Conservation (phyloP, 2,797 vertebrate species). For the Chaenodraco wilsoni region DNA sequence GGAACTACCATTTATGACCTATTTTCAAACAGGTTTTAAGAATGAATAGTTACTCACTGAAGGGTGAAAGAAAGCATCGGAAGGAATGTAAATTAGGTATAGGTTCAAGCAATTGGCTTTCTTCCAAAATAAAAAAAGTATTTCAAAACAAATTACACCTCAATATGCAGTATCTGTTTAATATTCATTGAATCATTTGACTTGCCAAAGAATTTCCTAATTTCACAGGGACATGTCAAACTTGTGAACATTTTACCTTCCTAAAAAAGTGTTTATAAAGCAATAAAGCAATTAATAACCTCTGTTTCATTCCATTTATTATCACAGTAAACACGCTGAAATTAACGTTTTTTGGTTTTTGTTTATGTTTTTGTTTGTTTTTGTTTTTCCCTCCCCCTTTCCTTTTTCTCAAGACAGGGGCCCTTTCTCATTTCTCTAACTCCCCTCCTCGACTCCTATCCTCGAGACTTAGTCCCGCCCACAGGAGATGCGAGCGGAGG, state of each 20-base stretch:
- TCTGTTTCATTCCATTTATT: conserved; percentile 45
- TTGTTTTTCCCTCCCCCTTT: neutral
- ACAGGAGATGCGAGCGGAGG: no score
- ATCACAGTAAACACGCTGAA: conserved; percentile 32
- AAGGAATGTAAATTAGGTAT: conserved; percentile 59
- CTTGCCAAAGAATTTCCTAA: conserved; percentile 65
- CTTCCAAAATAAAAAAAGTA: conserved; percentile 49
- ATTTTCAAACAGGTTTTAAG: conserved; percentile 61
- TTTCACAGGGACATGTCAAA: conserved; percentile 68
- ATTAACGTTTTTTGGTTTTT: conserved; percentile 31
- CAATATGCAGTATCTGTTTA: conserved; percentile 48
- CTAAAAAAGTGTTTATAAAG: conserved; percentile 54
- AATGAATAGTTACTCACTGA: conserved; percentile 47
- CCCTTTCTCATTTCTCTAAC: no score
- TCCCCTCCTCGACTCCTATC: no score
- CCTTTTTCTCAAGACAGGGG: conserved; percentile 5
- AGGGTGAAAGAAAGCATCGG: conserved; percentile 45
- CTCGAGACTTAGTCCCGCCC: no score
- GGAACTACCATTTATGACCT: conserved; percentile 65
- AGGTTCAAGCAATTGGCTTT: conserved; percentile 52
- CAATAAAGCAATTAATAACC: conserved; percentile 69
- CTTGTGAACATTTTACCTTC: conserved; percentile 68
- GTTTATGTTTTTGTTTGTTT: conserved; percentile 21
- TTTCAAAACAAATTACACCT: conserved; percentile 62
- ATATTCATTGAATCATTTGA: conserved; percentile 68